Conservation (phyloP, 2,888 invertebrate genomes). For the Xestia c-nigrum region DNA sequence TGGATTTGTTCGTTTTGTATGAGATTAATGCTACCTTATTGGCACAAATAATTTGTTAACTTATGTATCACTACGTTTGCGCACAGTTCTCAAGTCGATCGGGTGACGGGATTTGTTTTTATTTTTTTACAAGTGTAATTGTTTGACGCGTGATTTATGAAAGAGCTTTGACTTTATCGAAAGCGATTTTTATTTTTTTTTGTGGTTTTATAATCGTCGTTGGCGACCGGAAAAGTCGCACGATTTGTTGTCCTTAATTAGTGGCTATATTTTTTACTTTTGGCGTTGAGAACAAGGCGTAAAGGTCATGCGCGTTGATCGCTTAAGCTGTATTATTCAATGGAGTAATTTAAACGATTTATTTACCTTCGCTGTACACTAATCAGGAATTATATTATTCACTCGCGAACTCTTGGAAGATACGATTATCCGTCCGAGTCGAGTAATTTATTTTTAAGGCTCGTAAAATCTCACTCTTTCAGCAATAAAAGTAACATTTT, state of each 20-base stretch:
- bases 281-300: constrained; percentile 45
- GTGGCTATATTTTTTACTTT: constrained; percentile 52
- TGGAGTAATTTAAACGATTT: constrained; percentile 75
- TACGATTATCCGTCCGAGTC: constrained; percentile 81
- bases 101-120: constrained; percentile 71
- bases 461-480: constrained; percentile 89
- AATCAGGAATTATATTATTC: constrained; percentile 84
- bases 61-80: constrained; percentile 70
- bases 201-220: constrained; percentile 78
- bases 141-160: constrained; percentile 78
- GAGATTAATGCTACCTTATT: constrained; percentile 76
- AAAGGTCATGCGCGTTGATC: constrained; percentile 42
- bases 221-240: constrained; percentile 66
- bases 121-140: constrained; percentile 77
- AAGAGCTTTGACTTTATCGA: constrained; percentile 72
- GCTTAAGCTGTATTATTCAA: constrained; percentile 62
- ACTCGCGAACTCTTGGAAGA: constrained; percentile 81
- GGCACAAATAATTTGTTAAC: constrained; percentile 74
- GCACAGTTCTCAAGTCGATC: constrained; percentile 67
- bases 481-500: constrained; percentile 89
- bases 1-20: constrained; percentile 72
- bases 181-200: constrained; percentile 69
- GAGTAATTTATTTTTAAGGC: constrained; percentile 89
- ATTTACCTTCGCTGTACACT: constrained; percentile 80
- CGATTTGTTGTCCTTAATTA: constrained; percentile 66